Conservation (phyloP, 2,113 vertebrate species). For the Mastomys coucha region DNA sequence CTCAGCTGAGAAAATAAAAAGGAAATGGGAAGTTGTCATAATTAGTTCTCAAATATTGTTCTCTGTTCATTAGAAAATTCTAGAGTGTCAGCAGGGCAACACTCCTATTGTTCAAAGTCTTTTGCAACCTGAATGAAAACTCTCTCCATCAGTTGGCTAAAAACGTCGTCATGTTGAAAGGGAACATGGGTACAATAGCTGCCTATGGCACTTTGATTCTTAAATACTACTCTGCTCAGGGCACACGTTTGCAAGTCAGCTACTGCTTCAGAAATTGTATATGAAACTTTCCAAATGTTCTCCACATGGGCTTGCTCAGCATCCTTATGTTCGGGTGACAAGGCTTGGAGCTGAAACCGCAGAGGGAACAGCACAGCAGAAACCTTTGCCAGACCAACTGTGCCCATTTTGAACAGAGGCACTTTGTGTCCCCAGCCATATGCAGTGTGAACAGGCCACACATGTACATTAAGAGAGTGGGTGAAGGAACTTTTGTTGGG, state of each 20-base stretch:
- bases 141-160: not conserved
- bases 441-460: conserved; percentile 67
- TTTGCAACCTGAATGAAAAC: not conserved
- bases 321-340: conserved; percentile 56
- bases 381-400: conserved; percentile 42
- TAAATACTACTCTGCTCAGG: conserved; percentile 20
- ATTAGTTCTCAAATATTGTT: not conserved
- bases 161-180: not conserved
- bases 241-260: conserved; percentile 14
- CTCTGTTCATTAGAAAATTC: not conserved
- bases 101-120: not conserved
- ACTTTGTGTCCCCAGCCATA: conserved; percentile 64
- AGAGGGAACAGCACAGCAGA: not conserved
- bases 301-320: conserved; percentile 9
- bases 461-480: conserved; percentile 70
- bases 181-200: not conserved
- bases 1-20: not conserved
- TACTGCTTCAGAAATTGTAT: not conserved
- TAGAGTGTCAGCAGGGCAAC: not conserved
- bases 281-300: not conserved
- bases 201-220: conserved; percentile 6
- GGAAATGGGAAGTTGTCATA: not conserved
- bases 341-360: not conserved
- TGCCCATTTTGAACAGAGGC: conserved; percentile 47
- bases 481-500: conserved; percentile 51